These are phyloP conservation scores for Philypnodon macrostomus DNA, from an alignment of 2,797 vertebrate species.

Conservation along the genomic window DNA sequence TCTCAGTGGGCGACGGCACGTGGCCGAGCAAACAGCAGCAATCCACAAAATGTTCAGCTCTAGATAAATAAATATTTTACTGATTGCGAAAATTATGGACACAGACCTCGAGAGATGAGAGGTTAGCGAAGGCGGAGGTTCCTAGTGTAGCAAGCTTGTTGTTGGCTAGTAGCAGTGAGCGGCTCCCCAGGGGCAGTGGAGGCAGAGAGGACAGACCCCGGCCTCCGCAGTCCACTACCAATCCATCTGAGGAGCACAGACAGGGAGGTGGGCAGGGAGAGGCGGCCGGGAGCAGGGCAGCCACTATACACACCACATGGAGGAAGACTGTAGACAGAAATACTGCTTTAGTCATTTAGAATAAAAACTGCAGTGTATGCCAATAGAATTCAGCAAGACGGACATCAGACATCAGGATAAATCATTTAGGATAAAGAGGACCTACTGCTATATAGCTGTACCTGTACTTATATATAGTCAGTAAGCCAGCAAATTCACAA, in stretches of 20 bases:
- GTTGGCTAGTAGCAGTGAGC: slow-evolving; percentile 90
- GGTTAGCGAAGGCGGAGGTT: slow-evolving; percentile 85
- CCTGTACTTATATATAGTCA: too few species aligned
- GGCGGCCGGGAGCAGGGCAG: slow-evolving; percentile 67
- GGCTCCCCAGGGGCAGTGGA: slow-evolving; percentile 82
- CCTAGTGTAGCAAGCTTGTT: slow-evolving; percentile 89
- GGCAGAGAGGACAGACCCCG: slow-evolving; percentile 86
- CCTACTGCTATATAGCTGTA: too few species aligned
- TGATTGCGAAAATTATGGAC: slow-evolving; percentile 1
- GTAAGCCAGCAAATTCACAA: too few species aligned
- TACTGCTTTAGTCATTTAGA: too few species aligned
- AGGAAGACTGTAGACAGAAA: slow-evolving; percentile 75
- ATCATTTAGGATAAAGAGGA: too few species aligned
- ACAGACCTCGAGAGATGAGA: slow-evolving; percentile 85
- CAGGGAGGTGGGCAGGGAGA: slow-evolving; percentile 88
- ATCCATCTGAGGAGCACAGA: slow-evolving; percentile 76
- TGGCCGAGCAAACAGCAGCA: not conserved
- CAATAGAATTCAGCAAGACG: slow-evolving; percentile 9
- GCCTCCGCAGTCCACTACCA: slow-evolving; percentile 89
- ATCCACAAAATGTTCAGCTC: slow-evolving; percentile 1
- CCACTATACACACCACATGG: slow-evolving; percentile 81
- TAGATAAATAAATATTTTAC: not conserved
- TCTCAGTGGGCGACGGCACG: slow-evolving; percentile 6
- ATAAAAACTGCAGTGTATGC: too few species aligned
- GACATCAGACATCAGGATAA: too few species aligned